These are phyloP conservation scores for Athene noctua DNA, from an alignment of 2,113 vertebrate genomes.

Conservation along the genomic window DNA sequence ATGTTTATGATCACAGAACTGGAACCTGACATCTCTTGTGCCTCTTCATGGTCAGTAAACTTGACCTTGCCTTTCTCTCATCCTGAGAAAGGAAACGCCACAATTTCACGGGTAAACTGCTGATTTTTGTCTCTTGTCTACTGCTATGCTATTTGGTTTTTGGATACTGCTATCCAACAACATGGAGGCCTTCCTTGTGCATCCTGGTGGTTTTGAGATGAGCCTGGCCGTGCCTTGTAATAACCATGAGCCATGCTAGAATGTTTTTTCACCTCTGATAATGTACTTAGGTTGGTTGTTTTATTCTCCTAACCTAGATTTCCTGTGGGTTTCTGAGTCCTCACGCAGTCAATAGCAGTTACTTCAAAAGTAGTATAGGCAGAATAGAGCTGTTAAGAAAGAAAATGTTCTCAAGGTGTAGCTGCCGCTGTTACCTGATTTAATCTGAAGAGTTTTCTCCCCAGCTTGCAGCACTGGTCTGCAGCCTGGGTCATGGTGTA, in stretches of 20 bases:
- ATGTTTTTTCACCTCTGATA: background rate
- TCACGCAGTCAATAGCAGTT: background rate
- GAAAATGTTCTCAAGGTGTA: background rate
- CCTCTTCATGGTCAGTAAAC: background rate
- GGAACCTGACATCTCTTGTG: background rate
- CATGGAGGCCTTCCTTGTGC: background rate
- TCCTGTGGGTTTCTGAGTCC: background rate
- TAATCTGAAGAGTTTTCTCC: background rate
- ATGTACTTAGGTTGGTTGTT: background rate
- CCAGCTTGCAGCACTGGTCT: background rate
- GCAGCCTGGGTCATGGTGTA: background rate
- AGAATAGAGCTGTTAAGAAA: background rate
- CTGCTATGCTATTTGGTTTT: background rate
- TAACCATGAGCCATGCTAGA: background rate
- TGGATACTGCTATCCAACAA: no score
- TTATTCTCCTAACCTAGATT: background rate
- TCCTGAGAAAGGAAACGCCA: background rate
- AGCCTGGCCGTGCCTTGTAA: background rate
- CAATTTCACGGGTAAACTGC: background rate
- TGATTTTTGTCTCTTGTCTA: background rate
- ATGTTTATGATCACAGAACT: background rate
- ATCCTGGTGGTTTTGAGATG: background rate
- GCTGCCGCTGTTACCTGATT: background rate
- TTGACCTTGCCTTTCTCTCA: background rate
- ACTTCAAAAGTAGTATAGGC: background rate